These are phyloP conservation scores for Nicator chloris DNA, from an alignment of 2,113 vertebrate genomes.

Conservation along the genomic window DNA sequence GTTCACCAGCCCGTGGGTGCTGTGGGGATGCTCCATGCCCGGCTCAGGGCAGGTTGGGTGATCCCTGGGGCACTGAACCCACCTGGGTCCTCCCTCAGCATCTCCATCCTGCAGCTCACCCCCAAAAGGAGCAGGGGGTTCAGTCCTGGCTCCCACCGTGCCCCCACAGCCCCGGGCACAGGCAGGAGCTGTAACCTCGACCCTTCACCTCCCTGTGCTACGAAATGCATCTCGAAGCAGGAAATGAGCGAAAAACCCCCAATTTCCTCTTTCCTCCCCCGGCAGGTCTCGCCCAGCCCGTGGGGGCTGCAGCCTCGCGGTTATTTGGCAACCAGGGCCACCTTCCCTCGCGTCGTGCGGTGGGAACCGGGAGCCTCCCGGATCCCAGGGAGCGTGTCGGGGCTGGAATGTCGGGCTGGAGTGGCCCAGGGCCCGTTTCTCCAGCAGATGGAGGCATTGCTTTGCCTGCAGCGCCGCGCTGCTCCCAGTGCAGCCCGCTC, in stretches of 20 bases:
- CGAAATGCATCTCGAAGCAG: background rate
- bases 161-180: background rate
- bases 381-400: fast-evolving
- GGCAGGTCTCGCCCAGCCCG: background rate
- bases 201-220: background rate
- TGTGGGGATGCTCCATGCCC: fast-evolving
- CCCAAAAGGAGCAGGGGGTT: background rate
- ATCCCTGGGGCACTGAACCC: background rate
- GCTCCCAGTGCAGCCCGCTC: background rate
- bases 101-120: background rate
- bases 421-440: background rate
- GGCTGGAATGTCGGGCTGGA: background rate
- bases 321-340: background rate
- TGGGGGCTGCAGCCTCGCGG: background rate
- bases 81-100: background rate
- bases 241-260: background rate
- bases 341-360: fast-evolving
- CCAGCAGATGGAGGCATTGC: conserved; percentile 12
- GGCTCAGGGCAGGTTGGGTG: fast-evolving
- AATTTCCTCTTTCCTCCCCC: background rate
- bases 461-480: background rate
- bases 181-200: fast-evolving
- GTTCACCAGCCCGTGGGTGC: fast-evolving
- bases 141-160: background rate
- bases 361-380: fast-evolving